These are phyloP conservation scores for Myodes glareolus DNA, from an alignment of 2,113 vertebrate species.

Conservation along the genomic window DNA sequence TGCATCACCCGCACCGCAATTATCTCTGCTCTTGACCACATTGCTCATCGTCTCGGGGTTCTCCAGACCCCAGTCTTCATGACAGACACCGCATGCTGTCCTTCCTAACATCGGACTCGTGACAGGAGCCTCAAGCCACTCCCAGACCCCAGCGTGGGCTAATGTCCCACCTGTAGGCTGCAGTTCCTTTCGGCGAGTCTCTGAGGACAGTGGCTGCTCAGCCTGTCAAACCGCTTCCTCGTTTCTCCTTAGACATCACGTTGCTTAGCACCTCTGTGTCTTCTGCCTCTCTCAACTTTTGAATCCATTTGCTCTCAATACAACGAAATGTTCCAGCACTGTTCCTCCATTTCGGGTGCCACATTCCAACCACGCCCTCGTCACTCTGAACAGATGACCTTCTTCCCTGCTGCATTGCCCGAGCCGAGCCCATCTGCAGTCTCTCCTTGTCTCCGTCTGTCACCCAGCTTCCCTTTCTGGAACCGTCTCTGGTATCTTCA, in stretches of 20 bases:
- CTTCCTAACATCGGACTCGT: background rate
- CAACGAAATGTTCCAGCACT: slow-evolving; percentile 44
- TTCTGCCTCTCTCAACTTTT: slow-evolving; percentile 40
- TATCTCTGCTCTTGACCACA: background rate
- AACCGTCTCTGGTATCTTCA: slow-evolving; percentile 70
- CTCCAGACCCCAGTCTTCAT: background rate
- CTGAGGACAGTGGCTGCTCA: background rate
- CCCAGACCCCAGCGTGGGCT: background rate
- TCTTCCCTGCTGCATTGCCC: slow-evolving; percentile 68
- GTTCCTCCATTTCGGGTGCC: slow-evolving; percentile 49
- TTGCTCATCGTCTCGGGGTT: background rate
- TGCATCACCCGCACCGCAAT: background rate
- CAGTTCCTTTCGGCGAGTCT: background rate
- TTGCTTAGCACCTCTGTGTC: background rate
- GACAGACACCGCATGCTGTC: background rate
- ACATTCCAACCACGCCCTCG: slow-evolving; percentile 41
- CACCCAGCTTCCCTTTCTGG: slow-evolving; percentile 51
- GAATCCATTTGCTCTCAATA: slow-evolving; percentile 20
- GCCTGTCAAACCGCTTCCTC: background rate
- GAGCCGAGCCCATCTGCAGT: slow-evolving; percentile 77
- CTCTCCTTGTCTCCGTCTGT: slow-evolving; percentile 76
- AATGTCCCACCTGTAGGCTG: background rate
- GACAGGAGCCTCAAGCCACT: background rate
- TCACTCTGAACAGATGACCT: slow-evolving; percentile 77
- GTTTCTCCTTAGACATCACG: background rate